phyloP scores from a whole-genome alignment of 2,797 vertebrate species.

The Steatocranus sp. region DNA sequence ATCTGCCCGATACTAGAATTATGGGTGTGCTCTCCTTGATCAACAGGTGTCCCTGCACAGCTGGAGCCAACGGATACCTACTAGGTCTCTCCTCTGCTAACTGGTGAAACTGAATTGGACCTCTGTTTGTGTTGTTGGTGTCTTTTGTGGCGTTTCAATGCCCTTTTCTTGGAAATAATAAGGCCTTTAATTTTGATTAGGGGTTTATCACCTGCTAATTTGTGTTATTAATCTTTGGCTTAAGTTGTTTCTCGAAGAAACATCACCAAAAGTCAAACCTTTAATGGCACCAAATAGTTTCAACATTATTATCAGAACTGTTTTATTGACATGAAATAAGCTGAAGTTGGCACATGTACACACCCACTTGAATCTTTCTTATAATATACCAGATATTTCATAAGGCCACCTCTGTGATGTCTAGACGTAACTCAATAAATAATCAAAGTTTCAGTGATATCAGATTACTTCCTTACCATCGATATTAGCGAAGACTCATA shows the following conservation, averaged over 20 bases:
- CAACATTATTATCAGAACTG: background rate
- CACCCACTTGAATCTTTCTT: background rate
- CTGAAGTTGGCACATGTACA: background rate
- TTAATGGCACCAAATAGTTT: background rate
- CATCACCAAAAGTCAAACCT: background rate
- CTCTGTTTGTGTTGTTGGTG: background rate
- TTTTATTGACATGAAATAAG: background rate
- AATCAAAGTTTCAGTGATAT: background rate
- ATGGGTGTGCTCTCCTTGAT: background rate
- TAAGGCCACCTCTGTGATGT: background rate
- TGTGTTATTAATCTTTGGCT: background rate
- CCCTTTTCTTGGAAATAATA: background rate
- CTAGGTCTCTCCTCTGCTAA: background rate
- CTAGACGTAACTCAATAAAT: background rate
- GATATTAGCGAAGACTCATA: conserved; percentile 95
- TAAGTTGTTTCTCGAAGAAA: background rate
- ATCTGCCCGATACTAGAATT: background rate
- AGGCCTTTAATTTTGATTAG: background rate
- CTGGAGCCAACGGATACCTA: background rate
- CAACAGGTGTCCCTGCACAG: background rate
- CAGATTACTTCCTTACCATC: conserved; percentile 79
- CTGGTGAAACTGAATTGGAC: background rate
- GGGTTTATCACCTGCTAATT: background rate
- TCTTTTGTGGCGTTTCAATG: background rate
- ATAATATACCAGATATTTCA: background rate